Conservation (phyloP, 2,888 invertebrate genomes). For the Pseudoips prasinana region DNA sequence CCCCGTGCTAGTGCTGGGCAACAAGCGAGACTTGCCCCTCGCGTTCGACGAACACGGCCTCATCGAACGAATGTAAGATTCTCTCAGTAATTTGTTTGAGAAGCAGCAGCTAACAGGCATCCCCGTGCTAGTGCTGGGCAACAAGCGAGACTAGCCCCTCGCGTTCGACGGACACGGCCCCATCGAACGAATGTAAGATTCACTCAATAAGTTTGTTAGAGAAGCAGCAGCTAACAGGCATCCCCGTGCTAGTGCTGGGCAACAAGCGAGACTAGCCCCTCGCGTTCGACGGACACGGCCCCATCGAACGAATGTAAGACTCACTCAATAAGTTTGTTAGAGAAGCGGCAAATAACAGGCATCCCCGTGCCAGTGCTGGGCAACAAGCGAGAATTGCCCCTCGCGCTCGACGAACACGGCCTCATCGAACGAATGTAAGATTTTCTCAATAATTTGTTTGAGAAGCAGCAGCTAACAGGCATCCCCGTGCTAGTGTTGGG, state of each 20-base stretch:
- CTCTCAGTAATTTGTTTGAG: conserved; percentile 96
- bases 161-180: conserved; percentile 99
- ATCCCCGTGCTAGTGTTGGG: conserved; percentile 99
- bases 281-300: conserved; percentile 98
- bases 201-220: conserved; percentile 98
- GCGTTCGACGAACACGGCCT: conserved; percentile 99
- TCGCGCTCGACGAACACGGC: conserved; percentile 98
- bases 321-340: conserved; percentile 97
- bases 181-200: conserved; percentile 99
- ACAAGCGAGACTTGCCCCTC: conserved; percentile 98
- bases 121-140: conserved; percentile 98
- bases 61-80: conserved; percentile 97
- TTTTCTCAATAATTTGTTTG: conserved; percentile 94
- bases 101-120: conserved; percentile 98
- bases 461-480: conserved; percentile 97
- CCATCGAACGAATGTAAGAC: no score
- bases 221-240: conserved; percentile 97
- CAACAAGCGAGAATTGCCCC: conserved; percentile 98
- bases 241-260: conserved; percentile 98
- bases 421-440: conserved; percentile 98
- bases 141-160: conserved; percentile 98
- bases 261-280: conserved; percentile 99
- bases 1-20: conserved; percentile 98
- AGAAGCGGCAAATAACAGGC: conserved; percentile 97
- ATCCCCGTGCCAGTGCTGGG: conserved; percentile 99